Conservation (phyloP, 2,888 invertebrate species). For the Homarus gammarus region DNA sequence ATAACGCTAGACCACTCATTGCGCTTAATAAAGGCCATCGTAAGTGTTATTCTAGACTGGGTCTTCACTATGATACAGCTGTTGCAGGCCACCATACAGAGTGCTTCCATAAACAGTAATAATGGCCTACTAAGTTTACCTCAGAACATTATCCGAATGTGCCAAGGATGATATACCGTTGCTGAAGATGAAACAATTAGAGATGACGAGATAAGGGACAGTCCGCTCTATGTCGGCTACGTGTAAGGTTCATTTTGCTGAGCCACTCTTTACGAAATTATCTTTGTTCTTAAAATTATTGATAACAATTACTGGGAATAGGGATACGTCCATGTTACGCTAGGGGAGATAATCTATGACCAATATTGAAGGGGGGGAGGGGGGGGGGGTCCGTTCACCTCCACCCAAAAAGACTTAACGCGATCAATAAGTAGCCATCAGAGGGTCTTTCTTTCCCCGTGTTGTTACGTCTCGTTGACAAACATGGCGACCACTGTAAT, state of each 20-base stretch:
- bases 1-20: constrained; percentile 39
- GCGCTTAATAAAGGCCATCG: constrained; percentile 66
- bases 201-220: constrained; percentile 60
- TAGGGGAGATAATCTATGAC: constrained; percentile 54
- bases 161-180: constrained; percentile 68
- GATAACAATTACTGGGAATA: constrained; percentile 67
- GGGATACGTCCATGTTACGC: constrained; percentile 65
- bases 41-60: constrained; percentile 65
- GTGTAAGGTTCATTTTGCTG: constrained; percentile 24
- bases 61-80: constrained; percentile 68
- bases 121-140: constrained; percentile 73
- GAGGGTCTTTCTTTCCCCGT: not conserved
- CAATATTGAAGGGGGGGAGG: constrained; percentile 47
- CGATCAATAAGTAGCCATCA: constrained; percentile 16
- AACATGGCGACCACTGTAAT: not conserved
- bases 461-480: not conserved
- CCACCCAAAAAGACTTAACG: not conserved
- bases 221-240: constrained; percentile 38
- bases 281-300: constrained; percentile 66
- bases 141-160: constrained; percentile 73
- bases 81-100: constrained; percentile 68
- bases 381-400: constrained; percentile 14
- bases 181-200: constrained; percentile 72
- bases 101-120: constrained; percentile 72
- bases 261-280: constrained; percentile 35